These are phyloP conservation scores for Acinonyx jubatus DNA, from an alignment of 2,113 vertebrate species.

Conservation along the genomic window DNA sequence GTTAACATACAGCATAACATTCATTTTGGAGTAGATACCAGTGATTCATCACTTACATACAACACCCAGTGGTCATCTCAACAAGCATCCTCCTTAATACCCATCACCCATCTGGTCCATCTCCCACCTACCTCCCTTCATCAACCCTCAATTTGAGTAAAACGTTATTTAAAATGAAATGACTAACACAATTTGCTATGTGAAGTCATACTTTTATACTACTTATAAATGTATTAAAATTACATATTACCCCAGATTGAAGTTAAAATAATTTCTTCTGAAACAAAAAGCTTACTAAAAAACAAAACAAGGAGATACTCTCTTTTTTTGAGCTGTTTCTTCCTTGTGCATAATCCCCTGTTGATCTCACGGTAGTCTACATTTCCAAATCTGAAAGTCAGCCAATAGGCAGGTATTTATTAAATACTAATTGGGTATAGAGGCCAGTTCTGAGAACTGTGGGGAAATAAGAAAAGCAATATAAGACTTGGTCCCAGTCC, in stretches of 20 bases:
- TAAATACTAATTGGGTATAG: neutral
- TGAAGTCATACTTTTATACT: slow-evolving; percentile 53
- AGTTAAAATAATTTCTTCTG: slow-evolving; percentile 46
- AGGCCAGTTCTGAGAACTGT: neutral
- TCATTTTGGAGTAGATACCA: too few relatives aligned
- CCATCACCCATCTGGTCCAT: too few relatives aligned
- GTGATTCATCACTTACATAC: too few relatives aligned
- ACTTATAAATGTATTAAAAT: slow-evolving; percentile 35
- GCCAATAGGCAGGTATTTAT: slow-evolving; percentile 29
- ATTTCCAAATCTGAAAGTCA: slow-evolving; percentile 44
- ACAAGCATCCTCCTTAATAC: too few relatives aligned
- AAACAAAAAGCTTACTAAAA: slow-evolving; percentile 53
- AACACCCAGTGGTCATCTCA: too few relatives aligned
- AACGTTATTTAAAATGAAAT: slow-evolving; percentile 65
- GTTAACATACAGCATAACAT: too few relatives aligned
- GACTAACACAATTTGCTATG: slow-evolving; percentile 38
- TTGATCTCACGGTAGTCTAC: slow-evolving; percentile 2
- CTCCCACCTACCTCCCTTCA: too few relatives aligned
- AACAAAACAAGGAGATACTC: neutral
- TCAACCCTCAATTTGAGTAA: neutral
- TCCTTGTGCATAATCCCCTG: neutral
- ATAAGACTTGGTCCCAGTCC: neutral
- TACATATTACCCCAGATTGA: slow-evolving; percentile 34
- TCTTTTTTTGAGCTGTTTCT: neutral
- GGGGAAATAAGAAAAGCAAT: slow-evolving; percentile 32